Percentiles rank a stretch among this genome's conserved stretches.
These are phyloP conservation scores for Fregata magnificens DNA, from an alignment of 2,113 vertebrate genomes.

Conservation along the genomic window DNA sequence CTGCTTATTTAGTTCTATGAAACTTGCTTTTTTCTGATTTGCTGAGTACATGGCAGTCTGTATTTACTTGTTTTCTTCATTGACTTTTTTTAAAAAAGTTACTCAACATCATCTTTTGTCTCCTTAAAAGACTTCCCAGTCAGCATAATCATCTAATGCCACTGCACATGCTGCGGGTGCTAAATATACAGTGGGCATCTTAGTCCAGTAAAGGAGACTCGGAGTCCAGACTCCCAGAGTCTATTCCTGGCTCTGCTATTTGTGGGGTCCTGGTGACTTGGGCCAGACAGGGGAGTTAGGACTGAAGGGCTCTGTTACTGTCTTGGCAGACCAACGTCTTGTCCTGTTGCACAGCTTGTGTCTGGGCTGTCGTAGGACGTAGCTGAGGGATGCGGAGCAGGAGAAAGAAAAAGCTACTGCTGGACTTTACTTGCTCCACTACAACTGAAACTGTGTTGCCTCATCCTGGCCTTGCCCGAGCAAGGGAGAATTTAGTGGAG, in stretches of 20 bases:
- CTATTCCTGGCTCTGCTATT: background rate
- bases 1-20: background rate
- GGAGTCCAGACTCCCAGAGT: background rate
- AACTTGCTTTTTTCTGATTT: background rate
- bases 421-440: background rate
- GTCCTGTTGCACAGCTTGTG: rapidly evolving
- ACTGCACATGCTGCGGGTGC: background rate
- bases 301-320: background rate
- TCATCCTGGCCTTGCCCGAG: background rate
- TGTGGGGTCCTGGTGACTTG: background rate
- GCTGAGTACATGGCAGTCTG: background rate
- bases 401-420: background rate
- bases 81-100: background rate
- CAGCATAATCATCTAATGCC: background rate
- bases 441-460: rapidly evolving
- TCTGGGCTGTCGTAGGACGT: background rate
- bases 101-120: background rate
- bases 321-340: background rate
- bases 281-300: background rate
- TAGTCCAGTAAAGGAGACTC: rapidly evolving
- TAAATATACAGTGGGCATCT: background rate
- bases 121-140: background rate
- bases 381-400: background rate
- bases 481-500: background rate
- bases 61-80: background rate